Evolutionary conservation across 2,888 invertebrate species (phyloP).

Genomic region (Drosophila mulleri): DNA sequence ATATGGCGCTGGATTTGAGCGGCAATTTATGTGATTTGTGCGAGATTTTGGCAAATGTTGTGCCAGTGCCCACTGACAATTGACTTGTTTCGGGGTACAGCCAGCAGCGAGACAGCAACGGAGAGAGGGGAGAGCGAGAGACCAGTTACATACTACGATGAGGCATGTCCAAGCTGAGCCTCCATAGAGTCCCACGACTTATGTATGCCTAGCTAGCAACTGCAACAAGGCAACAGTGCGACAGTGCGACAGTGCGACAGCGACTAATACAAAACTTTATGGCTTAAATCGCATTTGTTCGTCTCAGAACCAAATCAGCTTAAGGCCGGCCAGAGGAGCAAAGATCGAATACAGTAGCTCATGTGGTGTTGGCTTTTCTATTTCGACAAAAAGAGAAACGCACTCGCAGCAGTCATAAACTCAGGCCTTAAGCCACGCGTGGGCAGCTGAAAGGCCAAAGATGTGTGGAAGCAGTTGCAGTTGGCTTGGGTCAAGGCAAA

Average conservation of each 20-base stretch:
- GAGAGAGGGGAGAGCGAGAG: neutral
- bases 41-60: constrained; percentile 76
- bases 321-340: constrained; percentile 45
- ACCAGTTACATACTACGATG: no score
- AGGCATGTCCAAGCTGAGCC: constrained; percentile 34
- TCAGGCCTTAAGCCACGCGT: constrained; percentile 66
- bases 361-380: constrained; percentile 61
- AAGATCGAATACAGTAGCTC: constrained; percentile 60
- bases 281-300: constrained; percentile 74
- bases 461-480: constrained; percentile 17
- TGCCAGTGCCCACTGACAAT: constrained; percentile 47
- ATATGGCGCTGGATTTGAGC: constrained; percentile 71
- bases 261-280: constrained; percentile 76
- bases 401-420: constrained; percentile 68
- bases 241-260: constrained; percentile 1
- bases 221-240: neutral
- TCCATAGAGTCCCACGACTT: constrained; percentile 25
- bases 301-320: constrained; percentile 78
- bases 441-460: constrained; percentile 48
- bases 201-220: no score
- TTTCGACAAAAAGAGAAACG: constrained; percentile 64
- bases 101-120: neutral
- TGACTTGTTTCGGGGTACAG: constrained; percentile 38
- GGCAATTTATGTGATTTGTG: constrained; percentile 79
- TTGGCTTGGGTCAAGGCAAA: constrained; percentile 68